Evolutionary conservation across 2,113 vertebrate species (phyloP).

Genomic region (Cephalopholis sonnerati): DNA sequence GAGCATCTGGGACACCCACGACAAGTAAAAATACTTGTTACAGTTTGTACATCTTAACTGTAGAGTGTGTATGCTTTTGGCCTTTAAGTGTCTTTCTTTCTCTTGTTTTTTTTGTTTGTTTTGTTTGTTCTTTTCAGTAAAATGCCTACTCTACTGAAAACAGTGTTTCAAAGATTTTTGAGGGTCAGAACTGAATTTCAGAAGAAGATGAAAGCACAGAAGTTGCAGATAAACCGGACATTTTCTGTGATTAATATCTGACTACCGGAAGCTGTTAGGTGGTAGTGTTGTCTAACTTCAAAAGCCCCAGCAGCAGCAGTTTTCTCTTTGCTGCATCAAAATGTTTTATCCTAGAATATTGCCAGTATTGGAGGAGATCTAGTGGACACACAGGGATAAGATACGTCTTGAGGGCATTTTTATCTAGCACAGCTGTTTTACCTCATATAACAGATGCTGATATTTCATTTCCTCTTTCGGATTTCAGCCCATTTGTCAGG

Average conservation of each 20-base stretch:
- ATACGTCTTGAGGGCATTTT: background rate
- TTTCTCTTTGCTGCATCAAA: background rate
- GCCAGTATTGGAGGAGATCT: background rate
- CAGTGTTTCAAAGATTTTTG: background rate
- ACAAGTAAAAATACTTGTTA: background rate
- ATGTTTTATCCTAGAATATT: background rate
- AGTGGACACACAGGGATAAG: background rate
- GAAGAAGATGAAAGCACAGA: background rate
- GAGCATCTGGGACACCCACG: background rate
- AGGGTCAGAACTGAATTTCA: background rate
- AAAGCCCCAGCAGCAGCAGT: background rate
- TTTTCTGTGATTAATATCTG: background rate
- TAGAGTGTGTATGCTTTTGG: background rate
- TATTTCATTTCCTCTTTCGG: background rate
- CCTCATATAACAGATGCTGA: background rate
- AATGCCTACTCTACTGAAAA: background rate
- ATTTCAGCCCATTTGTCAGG: conserved; percentile 85
- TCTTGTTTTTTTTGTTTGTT: background rate
- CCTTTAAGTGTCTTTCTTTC: background rate
- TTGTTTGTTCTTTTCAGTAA: background rate
- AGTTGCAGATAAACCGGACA: background rate
- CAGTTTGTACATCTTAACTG: background rate
- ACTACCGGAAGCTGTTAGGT: background rate
- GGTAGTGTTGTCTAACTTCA: background rate
- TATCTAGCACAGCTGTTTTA: background rate